Base-by-base conservation (phyloP, 1,140 invertebrate species). In the Diprion similis region DNA sequence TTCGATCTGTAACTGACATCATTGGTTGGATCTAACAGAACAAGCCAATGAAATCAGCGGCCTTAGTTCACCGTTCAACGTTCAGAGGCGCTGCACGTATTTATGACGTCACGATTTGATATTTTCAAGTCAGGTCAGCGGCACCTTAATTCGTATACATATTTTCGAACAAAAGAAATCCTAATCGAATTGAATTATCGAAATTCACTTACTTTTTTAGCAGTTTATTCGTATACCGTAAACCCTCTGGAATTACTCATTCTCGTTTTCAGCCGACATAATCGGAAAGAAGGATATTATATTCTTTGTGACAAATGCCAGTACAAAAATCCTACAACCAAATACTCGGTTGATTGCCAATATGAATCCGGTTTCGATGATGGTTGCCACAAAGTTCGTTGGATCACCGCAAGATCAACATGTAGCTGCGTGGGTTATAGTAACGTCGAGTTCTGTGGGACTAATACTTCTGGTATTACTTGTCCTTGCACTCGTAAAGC, bases 351-450 rank as follows among this genome's bases (percentile, higher is more conserved):
- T 78, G 51, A 66, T 73, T 13, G 73, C 78, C 65, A 77, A 17
- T 71, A 10, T 65, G 17, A 78, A 78, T 66, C 64, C 75, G 6
- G 71, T 83, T 66, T 67, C 2, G 15, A 65, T 72, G 17, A 45
- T 74, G 17, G 78, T 87, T 11, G 74, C 77, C 8, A 87, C 85
- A 45, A 82, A 78, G n/a, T 87, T 88, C 66, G 68, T 87, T 15
- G 81, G 81, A 18, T 80, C 77, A 17, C 79, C 80, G 13, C 45
- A 77, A 37, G 67, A 77, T 9, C 47, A 73, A 68, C 71, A 72
- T 47, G 74, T 87, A 70, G 83, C 82, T 1, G 66, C 77, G 17
- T 88, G 86, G 87, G 83, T 88, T 73, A 81, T 88, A 48, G 76
- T 80, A 13, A 19, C 84, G 17, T 85, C 88, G n/a, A 73, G 85